Base-by-base conservation (phyloP, 2,113 vertebrate species). In the Chascanopsetta lugubris region DNA sequence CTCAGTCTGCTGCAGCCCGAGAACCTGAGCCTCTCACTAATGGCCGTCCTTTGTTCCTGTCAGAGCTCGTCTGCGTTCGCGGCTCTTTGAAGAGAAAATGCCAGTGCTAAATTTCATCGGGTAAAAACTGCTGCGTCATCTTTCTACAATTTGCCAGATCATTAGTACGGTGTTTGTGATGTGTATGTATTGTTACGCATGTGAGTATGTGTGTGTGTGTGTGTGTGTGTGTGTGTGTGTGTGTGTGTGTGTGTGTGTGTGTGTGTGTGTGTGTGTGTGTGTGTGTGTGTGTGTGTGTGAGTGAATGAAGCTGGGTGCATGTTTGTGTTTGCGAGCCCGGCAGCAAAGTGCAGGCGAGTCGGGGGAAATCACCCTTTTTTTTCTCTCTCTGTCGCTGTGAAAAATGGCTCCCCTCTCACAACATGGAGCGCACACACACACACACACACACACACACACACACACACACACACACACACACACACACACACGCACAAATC, bases 1-100 rank as follows among this genome's bases (percentile, higher is more conserved):
- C 72, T 77, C 75, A 68, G 67, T 48, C 62, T 71, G 57, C 21
- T 57, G 51, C 79, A 67, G 82, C 74, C 77, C 63, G 58, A 38
- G 15, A 57, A 72, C 69, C 68, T 75, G 53, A 74, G 63, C 48
- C 67, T 75, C 60, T 30, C 58, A 45, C 81, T 87, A 88, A 89
- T 88, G 78, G 81, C 75, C 50, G 24, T 87, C 77, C 66, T 86
- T 80, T 87, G 87, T 87, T 79, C 69, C 83, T 85, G 82, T 87
- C 85, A 83, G 63, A 84, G 63, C 67, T 15, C 1, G 9, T 80
- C 65, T 65, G 68, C 58, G 72, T 75, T 60, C 57, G 59, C 56
- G 51, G 48, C 61, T 75, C 59, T 66, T 27, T 45, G 43, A 73
- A 59, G 55, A 75, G 48, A 69, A 76, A 70, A 63, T 49, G 21